Conservation (phyloP, 1,140 invertebrate genomes). For the Heliconius himera region DNA sequence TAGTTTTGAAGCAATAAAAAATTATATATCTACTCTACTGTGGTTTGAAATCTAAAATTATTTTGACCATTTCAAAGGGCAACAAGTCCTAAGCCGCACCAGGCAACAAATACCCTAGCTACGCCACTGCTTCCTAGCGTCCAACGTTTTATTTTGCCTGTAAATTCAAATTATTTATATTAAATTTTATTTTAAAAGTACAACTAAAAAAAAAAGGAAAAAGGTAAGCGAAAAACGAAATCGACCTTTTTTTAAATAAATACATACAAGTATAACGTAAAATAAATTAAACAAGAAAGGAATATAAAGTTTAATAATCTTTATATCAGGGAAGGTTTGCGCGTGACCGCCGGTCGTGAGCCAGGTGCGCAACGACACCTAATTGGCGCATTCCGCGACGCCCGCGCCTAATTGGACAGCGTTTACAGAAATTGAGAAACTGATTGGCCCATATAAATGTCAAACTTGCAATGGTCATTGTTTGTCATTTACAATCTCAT, state of each 20-base stretch:
- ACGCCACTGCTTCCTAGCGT: too few species aligned
- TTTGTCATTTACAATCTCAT: slow-evolving; percentile 22
- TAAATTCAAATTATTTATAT: too few species aligned
- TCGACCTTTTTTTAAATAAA: not conserved
- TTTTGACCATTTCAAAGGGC: too few species aligned
- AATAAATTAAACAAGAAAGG: not conserved
- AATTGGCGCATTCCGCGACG: slow-evolving; percentile 71
- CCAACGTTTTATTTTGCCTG: too few species aligned
- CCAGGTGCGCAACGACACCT: slow-evolving; percentile 70
- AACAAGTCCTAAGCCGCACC: too few species aligned
- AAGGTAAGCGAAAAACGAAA: too few species aligned
- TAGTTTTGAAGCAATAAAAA: too few species aligned
- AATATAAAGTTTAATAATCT: slow-evolving; percentile 11
- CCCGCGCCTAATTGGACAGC: slow-evolving; percentile 70
- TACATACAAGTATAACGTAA: not conserved
- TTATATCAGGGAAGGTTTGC: slow-evolving; percentile 52
- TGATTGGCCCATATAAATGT: slow-evolving; percentile 68
- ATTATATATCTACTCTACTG: too few species aligned
- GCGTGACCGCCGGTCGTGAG: slow-evolving; percentile 59
- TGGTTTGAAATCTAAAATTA: too few species aligned
- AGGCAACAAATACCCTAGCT: too few species aligned
- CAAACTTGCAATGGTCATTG: slow-evolving; percentile 35
- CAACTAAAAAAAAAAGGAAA: too few species aligned
- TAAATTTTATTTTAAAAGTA: too few species aligned
- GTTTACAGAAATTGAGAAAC: slow-evolving; percentile 66